Evolutionary conservation across 2,113 vertebrate genomes (phyloP).

Genomic region (Australoheros scitulus): DNA sequence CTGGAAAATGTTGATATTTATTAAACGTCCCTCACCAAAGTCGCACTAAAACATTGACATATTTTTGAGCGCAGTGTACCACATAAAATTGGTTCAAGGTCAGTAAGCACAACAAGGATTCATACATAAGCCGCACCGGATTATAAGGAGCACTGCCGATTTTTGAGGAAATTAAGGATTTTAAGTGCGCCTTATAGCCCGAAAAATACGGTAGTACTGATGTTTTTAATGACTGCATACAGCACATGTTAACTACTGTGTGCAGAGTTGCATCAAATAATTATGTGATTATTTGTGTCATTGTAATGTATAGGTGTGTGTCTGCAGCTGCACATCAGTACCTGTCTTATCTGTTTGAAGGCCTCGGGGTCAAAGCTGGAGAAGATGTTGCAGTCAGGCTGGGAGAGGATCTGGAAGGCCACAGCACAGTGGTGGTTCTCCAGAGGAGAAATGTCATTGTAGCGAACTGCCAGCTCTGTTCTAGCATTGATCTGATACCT

Average conservation of each 20-base stretch:
- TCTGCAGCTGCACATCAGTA: constrained; percentile 45
- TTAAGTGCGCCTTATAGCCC: too few species aligned
- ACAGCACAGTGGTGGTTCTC: constrained; percentile 75
- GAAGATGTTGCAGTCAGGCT: constrained; percentile 92
- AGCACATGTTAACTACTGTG: neutral
- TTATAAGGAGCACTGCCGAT: too few species aligned
- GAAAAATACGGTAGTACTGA: too few species aligned
- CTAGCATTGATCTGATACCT: constrained; percentile 95
- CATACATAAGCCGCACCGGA: too few species aligned
- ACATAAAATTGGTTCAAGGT: too few species aligned
- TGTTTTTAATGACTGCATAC: neutral
- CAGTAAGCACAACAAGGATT: too few species aligned
- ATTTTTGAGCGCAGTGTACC: too few species aligned
- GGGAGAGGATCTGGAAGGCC: constrained; percentile 92
- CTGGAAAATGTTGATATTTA: too few species aligned
- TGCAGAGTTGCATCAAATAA: neutral
- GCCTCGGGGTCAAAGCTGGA: constrained; percentile 83
- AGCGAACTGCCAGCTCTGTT: constrained; percentile 91
- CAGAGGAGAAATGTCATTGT: constrained; percentile 94
- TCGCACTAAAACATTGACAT: too few species aligned
- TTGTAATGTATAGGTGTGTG: neutral
- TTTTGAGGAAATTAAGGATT: too few species aligned
- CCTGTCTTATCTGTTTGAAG: constrained; percentile 92
- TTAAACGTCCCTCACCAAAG: too few species aligned
- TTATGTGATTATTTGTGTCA: neutral